A percentile compares a stretch with the other conserved stretches of the same genome.
Evolutionary conservation across 2,888 invertebrate species (phyloP).

Genomic region (Melieria picta): DNA sequence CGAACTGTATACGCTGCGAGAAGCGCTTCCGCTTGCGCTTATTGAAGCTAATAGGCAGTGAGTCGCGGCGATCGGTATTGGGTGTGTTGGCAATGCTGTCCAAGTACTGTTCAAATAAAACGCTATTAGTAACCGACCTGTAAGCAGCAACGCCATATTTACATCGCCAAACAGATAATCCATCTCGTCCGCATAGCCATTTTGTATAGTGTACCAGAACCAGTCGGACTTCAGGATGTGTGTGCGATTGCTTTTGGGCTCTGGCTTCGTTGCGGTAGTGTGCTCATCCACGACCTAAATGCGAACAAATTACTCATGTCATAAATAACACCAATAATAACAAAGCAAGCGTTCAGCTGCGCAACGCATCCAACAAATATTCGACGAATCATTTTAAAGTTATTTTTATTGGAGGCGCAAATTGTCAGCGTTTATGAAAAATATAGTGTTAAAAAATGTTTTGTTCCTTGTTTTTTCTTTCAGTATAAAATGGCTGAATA

Average conservation of each 20-base stretch:
- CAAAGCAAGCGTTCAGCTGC: no score
- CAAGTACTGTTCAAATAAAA: constrained; percentile 54
- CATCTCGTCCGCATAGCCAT: constrained; percentile 91
- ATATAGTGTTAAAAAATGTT: no score
- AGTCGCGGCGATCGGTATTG: constrained; percentile 69
- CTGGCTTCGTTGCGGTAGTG: constrained; percentile 75
- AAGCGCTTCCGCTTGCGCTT: constrained; percentile 86
- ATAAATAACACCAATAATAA: no score
- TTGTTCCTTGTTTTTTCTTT: no score
- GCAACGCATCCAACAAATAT: no score
- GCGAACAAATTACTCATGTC: neutral
- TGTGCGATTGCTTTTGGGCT: constrained; percentile 74
- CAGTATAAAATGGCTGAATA: no score
- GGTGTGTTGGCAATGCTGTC: constrained; percentile 66
- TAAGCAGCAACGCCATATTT: constrained; percentile 63
- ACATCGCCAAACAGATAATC: constrained; percentile 89
- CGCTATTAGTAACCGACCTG: neutral
- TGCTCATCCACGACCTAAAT: constrained; percentile 86
- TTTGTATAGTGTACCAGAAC: constrained; percentile 99
- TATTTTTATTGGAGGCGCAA: no score
- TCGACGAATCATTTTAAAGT: no score
- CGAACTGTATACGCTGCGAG: constrained; percentile 64
- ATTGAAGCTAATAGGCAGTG: constrained; percentile 67
- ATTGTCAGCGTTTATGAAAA: no score
- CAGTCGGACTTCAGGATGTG: constrained; percentile 91